Conservation (phyloP, 2,888 invertebrate species). For the Pterostichus niger region DNA sequence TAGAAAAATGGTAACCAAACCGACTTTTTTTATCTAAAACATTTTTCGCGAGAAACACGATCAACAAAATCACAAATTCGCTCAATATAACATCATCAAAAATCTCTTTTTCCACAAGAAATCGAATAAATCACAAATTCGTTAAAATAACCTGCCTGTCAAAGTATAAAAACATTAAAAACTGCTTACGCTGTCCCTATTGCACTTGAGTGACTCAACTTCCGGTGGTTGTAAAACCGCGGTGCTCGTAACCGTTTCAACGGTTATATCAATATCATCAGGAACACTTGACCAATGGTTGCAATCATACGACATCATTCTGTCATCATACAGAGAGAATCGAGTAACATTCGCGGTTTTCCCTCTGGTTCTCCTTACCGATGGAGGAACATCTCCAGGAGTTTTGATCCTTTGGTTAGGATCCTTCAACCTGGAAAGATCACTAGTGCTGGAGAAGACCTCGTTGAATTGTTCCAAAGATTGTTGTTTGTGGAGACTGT, state of each 20-base stretch:
- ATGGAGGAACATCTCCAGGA: conserved; percentile 89
- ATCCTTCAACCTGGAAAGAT: conserved; percentile 84
- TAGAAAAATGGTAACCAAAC: not conserved
- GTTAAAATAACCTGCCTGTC: conserved; percentile 9
- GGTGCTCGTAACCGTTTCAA: conserved; percentile 71
- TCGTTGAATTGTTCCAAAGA: conserved; percentile 88
- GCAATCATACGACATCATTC: conserved; percentile 84
- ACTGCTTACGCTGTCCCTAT: conserved; percentile 77
- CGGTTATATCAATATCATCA: conserved; percentile 70
- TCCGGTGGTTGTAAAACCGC: conserved; percentile 69
- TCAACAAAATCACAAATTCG: not conserved
- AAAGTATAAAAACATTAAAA: conserved; percentile 72
- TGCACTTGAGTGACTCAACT: conserved; percentile 68
- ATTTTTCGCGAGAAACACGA: not conserved
- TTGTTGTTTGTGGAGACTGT: conserved; percentile 81
- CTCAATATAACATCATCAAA: not conserved
- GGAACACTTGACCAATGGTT: conserved; percentile 77
- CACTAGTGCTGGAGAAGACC: conserved; percentile 85
- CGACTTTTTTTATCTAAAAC: not conserved
- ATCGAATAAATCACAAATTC: not conserved
- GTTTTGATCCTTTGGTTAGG: conserved; percentile 89
- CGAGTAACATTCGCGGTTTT: conserved; percentile 83
- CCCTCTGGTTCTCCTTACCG: conserved; percentile 85
- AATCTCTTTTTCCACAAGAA: not conserved
- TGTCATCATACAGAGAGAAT: conserved; percentile 92